phyloP scores from a whole-genome alignment of 2,888 invertebrate species.

The Hypolimnas misippus region DNA sequence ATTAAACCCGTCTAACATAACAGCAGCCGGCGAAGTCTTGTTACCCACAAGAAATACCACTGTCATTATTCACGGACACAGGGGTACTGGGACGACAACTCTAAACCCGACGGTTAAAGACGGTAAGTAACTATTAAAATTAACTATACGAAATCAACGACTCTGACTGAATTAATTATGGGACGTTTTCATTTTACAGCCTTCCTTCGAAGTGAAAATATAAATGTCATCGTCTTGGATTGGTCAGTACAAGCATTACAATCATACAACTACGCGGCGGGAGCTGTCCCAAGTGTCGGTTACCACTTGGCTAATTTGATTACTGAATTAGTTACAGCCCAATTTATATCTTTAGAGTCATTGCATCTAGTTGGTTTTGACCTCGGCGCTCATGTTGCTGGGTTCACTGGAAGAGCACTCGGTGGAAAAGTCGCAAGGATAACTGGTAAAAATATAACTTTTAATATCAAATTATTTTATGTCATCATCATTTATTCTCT shows the following conservation, averaged over 20 bases:
- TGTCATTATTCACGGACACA: constrained; percentile 56
- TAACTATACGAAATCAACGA: background rate
- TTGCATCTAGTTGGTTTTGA: constrained; percentile 63
- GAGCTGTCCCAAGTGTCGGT: constrained; percentile 53
- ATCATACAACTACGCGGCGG: constrained; percentile 52
- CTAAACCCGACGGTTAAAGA: constrained; percentile 54
- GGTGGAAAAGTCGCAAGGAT: constrained; percentile 54
- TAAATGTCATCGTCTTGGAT: constrained; percentile 61
- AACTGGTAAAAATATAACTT: constrained; percentile 53
- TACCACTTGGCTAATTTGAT: constrained; percentile 48
- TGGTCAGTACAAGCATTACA: constrained; percentile 56
- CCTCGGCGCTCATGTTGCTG: constrained; percentile 65
- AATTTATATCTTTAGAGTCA: constrained; percentile 34
- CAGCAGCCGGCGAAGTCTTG: constrained; percentile 23
- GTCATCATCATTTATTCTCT: too few relatives aligned
- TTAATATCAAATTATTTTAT: background rate
- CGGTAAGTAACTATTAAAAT: constrained; percentile 45
- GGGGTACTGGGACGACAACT: constrained; percentile 46
- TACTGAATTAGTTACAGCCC: constrained; percentile 32
- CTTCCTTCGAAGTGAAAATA: constrained; percentile 44
- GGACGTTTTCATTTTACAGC: constrained; percentile 43
- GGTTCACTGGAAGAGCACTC: constrained; percentile 53
- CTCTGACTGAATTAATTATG: background rate
- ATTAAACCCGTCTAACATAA: constrained; percentile 22
- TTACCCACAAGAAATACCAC: constrained; percentile 40